Percentiles rank a stretch among this genome's conserved stretches.
Evolutionary conservation across 2,797 vertebrate species (phyloP).

Genomic region (Enteromius trimaculatus): DNA sequence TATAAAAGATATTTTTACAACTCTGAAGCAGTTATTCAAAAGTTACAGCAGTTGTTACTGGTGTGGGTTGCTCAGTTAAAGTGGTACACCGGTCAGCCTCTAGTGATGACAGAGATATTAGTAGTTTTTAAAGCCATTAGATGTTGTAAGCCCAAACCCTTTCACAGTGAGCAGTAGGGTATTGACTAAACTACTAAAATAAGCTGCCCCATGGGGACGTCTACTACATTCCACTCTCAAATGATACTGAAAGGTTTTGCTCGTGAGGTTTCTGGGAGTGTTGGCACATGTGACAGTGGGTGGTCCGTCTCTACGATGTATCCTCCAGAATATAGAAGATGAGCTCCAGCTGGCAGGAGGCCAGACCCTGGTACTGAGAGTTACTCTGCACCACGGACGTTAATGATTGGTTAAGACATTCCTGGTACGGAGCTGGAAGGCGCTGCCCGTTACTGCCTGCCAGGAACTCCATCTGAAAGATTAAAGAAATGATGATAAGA

Average conservation of each 20-base stretch:
- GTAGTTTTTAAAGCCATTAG: neutral
- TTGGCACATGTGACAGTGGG: constrained; percentile 23
- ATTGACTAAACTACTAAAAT: constrained; percentile 12
- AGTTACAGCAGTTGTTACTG: neutral
- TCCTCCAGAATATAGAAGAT: constrained; percentile 99
- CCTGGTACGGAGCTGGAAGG: constrained; percentile 92
- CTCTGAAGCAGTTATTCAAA: neutral
- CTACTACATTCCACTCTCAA: constrained; percentile 21
- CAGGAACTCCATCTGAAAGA: constrained; percentile 91
- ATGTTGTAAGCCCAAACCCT: constrained; percentile 3
- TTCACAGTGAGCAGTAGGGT: constrained; percentile 44
- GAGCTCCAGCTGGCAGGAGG: constrained; percentile 93
- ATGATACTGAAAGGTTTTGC: constrained; percentile 23
- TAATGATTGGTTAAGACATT: constrained; percentile 93
- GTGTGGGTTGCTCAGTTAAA: neutral
- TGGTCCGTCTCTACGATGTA: constrained; percentile 82
- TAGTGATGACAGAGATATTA: constrained; percentile 10
- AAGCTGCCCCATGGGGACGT: neutral
- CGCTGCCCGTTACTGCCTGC: constrained; percentile 95
- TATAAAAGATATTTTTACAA: neutral
- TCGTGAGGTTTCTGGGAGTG: constrained; percentile 28
- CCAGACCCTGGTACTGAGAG: constrained; percentile 89
- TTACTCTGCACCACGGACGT: constrained; percentile 95
- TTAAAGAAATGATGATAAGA: neutral
- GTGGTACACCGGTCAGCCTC: neutral